A percentile compares a stretch with the other conserved stretches of the same genome.
phyloP scores from a whole-genome alignment of 2,888 invertebrate species.

The Pyrrhosoma nymphula region DNA sequence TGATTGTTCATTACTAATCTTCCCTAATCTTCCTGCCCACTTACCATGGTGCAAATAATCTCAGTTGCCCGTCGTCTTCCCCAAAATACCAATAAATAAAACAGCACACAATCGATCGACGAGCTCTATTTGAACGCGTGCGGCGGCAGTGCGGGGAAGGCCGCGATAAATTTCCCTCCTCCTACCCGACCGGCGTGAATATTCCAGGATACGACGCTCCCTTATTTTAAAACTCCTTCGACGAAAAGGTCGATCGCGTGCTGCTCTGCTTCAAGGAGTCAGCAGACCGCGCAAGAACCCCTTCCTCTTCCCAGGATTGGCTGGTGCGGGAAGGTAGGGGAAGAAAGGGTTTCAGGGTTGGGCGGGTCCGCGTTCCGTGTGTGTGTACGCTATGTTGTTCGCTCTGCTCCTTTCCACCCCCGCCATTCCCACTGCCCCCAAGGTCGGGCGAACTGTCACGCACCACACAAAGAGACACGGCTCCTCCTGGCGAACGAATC shows the following conservation, averaged over 20 bases:
- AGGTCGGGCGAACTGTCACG: neutral
- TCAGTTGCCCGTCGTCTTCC: too few relatives aligned
- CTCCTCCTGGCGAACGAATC: neutral
- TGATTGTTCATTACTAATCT: too few relatives aligned
- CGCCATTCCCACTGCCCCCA: neutral
- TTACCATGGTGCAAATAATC: too few relatives aligned
- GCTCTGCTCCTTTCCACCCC: neutral
- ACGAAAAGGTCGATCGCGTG: neutral
- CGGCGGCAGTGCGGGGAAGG: neutral
- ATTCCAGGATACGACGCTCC: constrained; percentile 3
- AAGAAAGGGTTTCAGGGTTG: too few relatives aligned
- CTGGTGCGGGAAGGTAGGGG: neutral
- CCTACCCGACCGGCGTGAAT: neutral
- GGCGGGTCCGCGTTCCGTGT: too few relatives aligned
- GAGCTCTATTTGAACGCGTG: neutral
- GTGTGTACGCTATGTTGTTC: neutral
- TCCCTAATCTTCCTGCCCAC: too few relatives aligned
- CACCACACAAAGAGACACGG: neutral
- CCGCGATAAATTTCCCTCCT: constrained; percentile 12
- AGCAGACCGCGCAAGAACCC: neutral
- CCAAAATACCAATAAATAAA: too few relatives aligned
- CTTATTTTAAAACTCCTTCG: neutral
- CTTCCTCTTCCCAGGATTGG: neutral
- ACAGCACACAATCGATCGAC: neutral
- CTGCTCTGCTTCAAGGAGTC: neutral